These are phyloP conservation scores for Lepidostoma basale DNA, from an alignment of 1,140 invertebrate genomes.

Conservation along the genomic window DNA sequence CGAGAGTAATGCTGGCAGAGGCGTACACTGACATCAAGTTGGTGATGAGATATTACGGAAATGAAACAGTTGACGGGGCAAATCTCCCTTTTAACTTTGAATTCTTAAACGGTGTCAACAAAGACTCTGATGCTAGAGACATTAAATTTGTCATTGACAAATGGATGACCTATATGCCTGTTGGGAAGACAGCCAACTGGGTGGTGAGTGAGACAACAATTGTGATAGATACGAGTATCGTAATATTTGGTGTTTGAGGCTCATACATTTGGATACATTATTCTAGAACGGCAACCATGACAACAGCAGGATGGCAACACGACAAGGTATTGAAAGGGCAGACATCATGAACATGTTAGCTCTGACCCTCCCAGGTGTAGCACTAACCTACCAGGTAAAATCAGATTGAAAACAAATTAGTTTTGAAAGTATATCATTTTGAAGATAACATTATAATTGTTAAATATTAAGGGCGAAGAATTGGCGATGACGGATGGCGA, in stretches of 20 bases:
- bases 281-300: constrained; percentile 72
- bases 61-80: constrained; percentile 61
- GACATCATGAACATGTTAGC: constrained; percentile 74
- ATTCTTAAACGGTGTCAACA: constrained; percentile 61
- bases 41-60: constrained; percentile 69
- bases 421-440: background rate
- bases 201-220: constrained; percentile 64
- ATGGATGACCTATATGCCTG: constrained; percentile 66
- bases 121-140: constrained; percentile 61
- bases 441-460: background rate
- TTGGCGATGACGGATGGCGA: constrained; percentile 46
- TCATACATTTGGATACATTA: background rate
- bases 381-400: constrained; percentile 72
- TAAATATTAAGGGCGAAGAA: constrained; percentile 43
- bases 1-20: constrained; percentile 76
- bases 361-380: constrained; percentile 74
- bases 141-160: constrained; percentile 61
- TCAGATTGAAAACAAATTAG: background rate
- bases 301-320: constrained; percentile 63
- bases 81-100: constrained; percentile 74
- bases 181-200: constrained; percentile 66
- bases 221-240: background rate
- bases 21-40: constrained; percentile 66
- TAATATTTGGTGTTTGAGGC: background rate
- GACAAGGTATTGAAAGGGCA: constrained; percentile 65